Conservation (phyloP, 2,113 vertebrate genomes). For the Spea multiplicata region DNA sequence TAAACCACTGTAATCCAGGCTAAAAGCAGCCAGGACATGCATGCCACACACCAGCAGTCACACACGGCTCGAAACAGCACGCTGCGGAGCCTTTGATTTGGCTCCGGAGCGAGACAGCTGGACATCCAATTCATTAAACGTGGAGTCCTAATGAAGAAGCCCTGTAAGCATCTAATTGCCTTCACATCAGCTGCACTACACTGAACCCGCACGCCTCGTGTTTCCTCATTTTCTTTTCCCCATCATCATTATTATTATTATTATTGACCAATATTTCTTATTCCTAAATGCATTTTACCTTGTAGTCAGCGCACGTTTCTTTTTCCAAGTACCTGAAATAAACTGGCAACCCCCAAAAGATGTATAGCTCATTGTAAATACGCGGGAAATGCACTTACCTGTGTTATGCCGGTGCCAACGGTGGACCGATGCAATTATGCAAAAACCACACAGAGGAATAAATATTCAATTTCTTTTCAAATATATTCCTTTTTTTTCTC, state of each 20-base stretch:
- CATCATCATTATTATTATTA: no score
- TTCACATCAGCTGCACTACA: constrained; percentile 5
- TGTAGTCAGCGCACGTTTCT: no score
- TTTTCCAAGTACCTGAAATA: neutral
- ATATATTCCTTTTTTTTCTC: no score
- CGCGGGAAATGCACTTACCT: constrained; percentile 33
- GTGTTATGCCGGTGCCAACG: neutral
- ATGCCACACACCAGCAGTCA: neutral
- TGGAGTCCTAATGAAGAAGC: constrained; percentile 23
- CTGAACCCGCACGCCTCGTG: neutral
- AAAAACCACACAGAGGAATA: constrained; percentile 14
- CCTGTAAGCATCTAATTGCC: neutral
- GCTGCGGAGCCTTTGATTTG: constrained; percentile 13
- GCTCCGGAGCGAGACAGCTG: constrained; percentile 20
- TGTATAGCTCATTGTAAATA: no score
- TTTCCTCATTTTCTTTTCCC: no score
- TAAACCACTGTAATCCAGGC: neutral
- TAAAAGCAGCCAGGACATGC: neutral
- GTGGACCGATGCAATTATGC: neutral
- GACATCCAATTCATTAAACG: constrained; percentile 37
- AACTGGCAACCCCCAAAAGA: no score
- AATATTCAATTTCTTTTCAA: constrained; percentile 4
- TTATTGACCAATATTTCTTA: no score
- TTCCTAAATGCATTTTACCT: no score
- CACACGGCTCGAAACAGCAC: constrained; percentile 14